phyloP scores from a whole-genome alignment of 2,113 vertebrate genomes.

The Hydropotes inermis region DNA sequence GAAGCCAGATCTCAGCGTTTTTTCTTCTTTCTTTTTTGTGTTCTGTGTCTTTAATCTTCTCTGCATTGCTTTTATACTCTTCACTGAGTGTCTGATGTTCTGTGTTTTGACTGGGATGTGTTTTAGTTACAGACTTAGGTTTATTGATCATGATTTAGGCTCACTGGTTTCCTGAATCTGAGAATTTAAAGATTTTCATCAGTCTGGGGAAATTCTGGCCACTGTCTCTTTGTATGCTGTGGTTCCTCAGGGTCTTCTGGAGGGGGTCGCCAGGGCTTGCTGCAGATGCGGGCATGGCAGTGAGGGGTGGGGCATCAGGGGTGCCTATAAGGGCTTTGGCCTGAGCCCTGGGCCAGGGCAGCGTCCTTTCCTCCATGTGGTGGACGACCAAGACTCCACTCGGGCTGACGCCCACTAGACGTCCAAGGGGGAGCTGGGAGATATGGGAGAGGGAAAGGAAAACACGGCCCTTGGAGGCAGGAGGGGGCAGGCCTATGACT shows the following conservation, averaged over 20 bases:
- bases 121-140: neutral
- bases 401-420: neutral
- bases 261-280: neutral
- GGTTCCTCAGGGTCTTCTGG: neutral
- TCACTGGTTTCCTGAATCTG: neutral
- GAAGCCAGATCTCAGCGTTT: neutral
- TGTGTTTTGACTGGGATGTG: neutral
- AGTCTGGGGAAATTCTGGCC: neutral
- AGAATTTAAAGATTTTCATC: neutral
- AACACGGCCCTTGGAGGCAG: neutral
- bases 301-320: neutral
- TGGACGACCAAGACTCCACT: neutral
- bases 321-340: neutral
- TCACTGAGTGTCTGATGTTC: neutral
- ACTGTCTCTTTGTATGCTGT: neutral
- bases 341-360: neutral
- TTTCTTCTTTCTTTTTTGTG: neutral
- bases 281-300: neutral
- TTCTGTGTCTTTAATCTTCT: neutral
- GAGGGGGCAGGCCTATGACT: neutral
- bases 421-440: neutral
- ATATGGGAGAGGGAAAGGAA: neutral
- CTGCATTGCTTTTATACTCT: neutral
- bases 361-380: accelerated
- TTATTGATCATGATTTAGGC: neutral